phyloP scores from a whole-genome alignment of 2,888 invertebrate genomes.

The Cerastis rubricosa region DNA sequence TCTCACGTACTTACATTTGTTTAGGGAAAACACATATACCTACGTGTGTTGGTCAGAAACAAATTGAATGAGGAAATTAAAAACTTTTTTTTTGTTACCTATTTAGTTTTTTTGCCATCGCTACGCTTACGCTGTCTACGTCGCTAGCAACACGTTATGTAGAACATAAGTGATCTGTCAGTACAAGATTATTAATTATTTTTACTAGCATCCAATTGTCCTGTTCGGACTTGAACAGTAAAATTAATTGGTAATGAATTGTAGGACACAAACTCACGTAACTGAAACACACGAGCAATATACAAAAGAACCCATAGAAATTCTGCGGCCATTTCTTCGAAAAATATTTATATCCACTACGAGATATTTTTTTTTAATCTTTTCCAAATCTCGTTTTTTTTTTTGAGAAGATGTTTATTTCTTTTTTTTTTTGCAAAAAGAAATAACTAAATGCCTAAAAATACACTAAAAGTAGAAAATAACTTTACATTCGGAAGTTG shows the following conservation, averaged over 20 bases:
- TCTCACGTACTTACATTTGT: conserved; percentile 4
- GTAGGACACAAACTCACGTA: conserved; percentile 9
- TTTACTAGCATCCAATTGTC: conserved; percentile 63
- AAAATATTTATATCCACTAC: background rate
- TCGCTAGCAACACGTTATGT: conserved; percentile 66
- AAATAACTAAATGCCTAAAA: too few relatives aligned
- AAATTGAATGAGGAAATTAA: background rate
- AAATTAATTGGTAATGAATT: conserved; percentile 51
- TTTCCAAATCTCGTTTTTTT: too few relatives aligned
- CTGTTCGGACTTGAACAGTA: conserved; percentile 30
- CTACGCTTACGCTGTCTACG: conserved; percentile 50
- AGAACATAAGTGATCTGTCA: conserved; percentile 62
- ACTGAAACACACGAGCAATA: background rate
- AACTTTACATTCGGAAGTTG: too few relatives aligned
- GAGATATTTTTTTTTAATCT: too few relatives aligned
- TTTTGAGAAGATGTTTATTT: too few relatives aligned
- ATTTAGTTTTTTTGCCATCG: conserved; percentile 41
- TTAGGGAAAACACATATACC: background rate
- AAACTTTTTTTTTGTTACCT: background rate
- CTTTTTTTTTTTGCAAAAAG: too few relatives aligned
- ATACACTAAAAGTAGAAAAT: too few relatives aligned
- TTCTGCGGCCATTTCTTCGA: background rate
- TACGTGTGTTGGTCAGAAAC: background rate
- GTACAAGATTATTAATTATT: conserved; percentile 69
- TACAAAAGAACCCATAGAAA: background rate